Evolutionary conservation across 2,888 invertebrate species (phyloP).

Genomic region (Hofmannophila pseudospretella): DNA sequence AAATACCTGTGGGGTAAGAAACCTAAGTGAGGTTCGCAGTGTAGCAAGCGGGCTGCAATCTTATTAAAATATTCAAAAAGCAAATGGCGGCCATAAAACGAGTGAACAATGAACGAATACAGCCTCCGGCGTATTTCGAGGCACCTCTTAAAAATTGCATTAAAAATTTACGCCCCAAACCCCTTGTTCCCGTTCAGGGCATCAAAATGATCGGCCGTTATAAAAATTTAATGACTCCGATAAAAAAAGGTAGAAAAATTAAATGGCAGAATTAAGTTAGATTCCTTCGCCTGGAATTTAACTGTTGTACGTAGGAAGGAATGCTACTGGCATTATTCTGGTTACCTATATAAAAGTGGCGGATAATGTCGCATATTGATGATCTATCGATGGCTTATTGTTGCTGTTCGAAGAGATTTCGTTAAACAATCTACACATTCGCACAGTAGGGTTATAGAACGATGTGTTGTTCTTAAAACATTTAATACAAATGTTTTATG

Average conservation of each 20-base stretch:
- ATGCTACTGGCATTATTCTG: too few relatives aligned
- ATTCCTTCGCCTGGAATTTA: background rate
- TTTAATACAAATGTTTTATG: too few relatives aligned
- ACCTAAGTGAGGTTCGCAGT: too few relatives aligned
- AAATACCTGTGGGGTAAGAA: too few relatives aligned
- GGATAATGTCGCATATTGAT: too few relatives aligned
- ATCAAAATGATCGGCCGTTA: conserved; percentile 28
- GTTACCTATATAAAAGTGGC: too few relatives aligned
- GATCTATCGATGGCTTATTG: too few relatives aligned
- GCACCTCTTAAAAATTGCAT: conserved; percentile 31
- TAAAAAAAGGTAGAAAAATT: conserved; percentile 15
- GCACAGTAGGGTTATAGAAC: too few relatives aligned
- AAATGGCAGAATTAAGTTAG: background rate
- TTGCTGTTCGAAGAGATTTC: too few relatives aligned
- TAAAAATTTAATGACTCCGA: conserved; percentile 31
- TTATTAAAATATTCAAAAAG: conserved; percentile 32
- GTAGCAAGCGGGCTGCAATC: conserved; percentile 14
- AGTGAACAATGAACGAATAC: conserved; percentile 18
- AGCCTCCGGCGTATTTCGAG: conserved; percentile 12
- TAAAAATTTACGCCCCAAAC: conserved; percentile 26
- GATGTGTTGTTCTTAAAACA: too few relatives aligned
- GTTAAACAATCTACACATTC: too few relatives aligned
- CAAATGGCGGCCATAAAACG: conserved; percentile 29
- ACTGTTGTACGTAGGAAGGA: too few relatives aligned
- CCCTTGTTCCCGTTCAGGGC: conserved; percentile 15